phyloP scores from a whole-genome alignment of 2,797 vertebrate genomes.

The Buceros bicornis region DNA sequence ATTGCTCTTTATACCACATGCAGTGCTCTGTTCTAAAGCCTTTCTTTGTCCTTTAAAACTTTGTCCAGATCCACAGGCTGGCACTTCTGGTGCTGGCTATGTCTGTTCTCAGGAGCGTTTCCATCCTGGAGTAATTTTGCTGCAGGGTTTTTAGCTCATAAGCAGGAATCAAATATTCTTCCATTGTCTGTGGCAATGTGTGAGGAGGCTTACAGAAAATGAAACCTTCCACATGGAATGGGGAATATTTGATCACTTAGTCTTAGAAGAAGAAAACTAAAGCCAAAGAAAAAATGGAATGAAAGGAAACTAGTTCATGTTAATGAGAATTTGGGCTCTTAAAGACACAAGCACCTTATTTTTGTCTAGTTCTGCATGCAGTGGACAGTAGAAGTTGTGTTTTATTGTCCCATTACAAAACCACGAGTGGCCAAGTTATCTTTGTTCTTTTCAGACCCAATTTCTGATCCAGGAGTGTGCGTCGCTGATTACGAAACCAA shows the following conservation, averaged over 20 bases:
- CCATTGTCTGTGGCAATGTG: not conserved
- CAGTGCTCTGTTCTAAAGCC: not conserved
- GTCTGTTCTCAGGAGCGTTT: not conserved
- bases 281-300: not conserved
- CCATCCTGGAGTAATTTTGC: not conserved
- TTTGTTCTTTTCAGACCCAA: slow-evolving; percentile 89
- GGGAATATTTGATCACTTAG: not conserved
- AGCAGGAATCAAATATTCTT: not conserved
- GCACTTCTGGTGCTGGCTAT: not conserved
- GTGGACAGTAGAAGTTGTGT: not conserved
- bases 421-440: not conserved
- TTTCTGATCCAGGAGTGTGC: slow-evolving; percentile 99
- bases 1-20: not conserved
- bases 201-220: not conserved
- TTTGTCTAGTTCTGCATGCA: not conserved
- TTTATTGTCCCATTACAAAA: not conserved
- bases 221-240: fast-evolving
- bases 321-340: not conserved
- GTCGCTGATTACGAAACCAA: slow-evolving; percentile 98
- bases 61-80: not conserved
- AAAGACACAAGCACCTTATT: not conserved
- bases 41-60: not conserved
- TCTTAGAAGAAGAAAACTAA: not conserved
- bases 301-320: not conserved
- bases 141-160: not conserved